Base-by-base conservation (phyloP, 2,113 vertebrate genomes). In the Ptilorrhoa leucosticta region DNA sequence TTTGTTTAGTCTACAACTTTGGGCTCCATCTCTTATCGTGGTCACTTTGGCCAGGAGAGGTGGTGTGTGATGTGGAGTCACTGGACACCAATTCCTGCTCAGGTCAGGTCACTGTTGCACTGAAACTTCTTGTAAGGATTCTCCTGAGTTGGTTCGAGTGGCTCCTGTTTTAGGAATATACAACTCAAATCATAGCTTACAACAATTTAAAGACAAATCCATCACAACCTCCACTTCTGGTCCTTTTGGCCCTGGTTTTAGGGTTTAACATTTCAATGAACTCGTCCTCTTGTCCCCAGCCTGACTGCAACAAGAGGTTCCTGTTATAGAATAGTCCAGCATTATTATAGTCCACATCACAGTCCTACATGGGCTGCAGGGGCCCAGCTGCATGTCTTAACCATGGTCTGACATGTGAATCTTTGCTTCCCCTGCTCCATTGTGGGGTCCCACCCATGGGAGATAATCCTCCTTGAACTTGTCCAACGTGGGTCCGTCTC, bases 391-490 rank as follows among this genome's bases (percentile, higher is more conserved):
- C 27, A 44, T 24, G 17, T 68, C 37, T 83, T 51, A 27, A 51
- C 7, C 22, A 8, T 0, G 0, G 27, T 16, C 44, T 51, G 20
- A n/a, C 24, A 50, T 44, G 17, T 3, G 7, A 51, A 31, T 58
- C 37, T 60, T 58, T 44, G 31, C 44, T 68, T 44, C 17, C 20
- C 7, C 31, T 57, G 37, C 51, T 31, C 30, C 37, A 48, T 30
- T 0, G 0, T 16, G 10, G 16, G 16, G 13, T 48, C 20, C 6
- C 20, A 40, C 4, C 10, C 13, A n/a, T 0, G 1, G 70, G 42
- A 75, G 42, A 56, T 3, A 18, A 9, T 39, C 22, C 9, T 54
- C 28, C 37, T 35, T 31, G 17, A 27, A 76, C 26, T 27, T 42
- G 31, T 58, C 14, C 31, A 44, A 6, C 6, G 17, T 11, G 13